Evolutionary conservation across 2,797 vertebrate genomes (phyloP), one percentile per base, ranked within the genome.

Genomic region (Pelobates cultripes): DNA sequence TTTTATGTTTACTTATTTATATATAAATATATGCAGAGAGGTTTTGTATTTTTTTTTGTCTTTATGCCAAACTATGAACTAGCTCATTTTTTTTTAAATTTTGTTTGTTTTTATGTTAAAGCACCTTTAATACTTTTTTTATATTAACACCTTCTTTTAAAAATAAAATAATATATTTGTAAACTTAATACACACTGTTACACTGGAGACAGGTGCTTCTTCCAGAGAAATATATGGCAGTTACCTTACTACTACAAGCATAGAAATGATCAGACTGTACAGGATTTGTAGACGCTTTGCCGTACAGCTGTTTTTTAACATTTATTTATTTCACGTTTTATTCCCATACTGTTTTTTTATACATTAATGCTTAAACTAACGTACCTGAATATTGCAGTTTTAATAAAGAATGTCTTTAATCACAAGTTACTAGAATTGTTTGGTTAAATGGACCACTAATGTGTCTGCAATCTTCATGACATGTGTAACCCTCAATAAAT

Each of bases 401-500:
- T 87, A 70, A n/a, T 86, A 85, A 63, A 63, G 42, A 44, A 43
- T 70, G 55, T 77, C 13, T 72, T 81, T 76, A 15, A 15, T 73
- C 60, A 4, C 41, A n/a, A 41, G 55, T 57, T 81, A 71, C 51
- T 76, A 85, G 84, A 85, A 85, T 84, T 80, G 88, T 86, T 87
- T 89, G 86, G 91, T 88, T 80, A 78, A 86, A 57, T 87, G 87
- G 89, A 90, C 85, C 89, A 90, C 87, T 90, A 87, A 82, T 78
- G 84, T 88, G 85, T 91, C 87, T 88, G 81, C 78, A 83, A 87
- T 87, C 74, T 70, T 78, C 76, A 86, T 91, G 91, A 28, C 28
- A 28, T 86, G 28, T 93, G 90, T 94, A 92, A 89, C 90, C 89
- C 91, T 93, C 88, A 87, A 94, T 96, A 95, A 95, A 95, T 90